Percentiles rank a stretch among this genome's conserved stretches.
Evolutionary conservation across 1,140 invertebrate genomes (phyloP).

Genomic region (Ylistrum balloti): DNA sequence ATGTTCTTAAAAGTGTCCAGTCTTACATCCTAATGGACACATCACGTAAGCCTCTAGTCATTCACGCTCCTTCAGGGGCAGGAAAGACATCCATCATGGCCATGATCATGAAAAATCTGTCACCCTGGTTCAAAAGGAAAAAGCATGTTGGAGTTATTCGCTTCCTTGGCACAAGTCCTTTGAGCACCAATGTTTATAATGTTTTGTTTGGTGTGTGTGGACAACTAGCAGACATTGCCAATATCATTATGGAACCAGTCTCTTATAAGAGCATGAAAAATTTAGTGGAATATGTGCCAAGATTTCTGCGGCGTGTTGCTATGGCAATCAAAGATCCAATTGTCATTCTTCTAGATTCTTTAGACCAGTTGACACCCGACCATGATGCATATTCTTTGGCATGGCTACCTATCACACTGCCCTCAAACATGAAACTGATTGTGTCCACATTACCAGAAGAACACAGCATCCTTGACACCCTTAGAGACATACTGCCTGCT

Average conservation of each 20-base stretch:
- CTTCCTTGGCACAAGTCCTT: conserved; percentile 71
- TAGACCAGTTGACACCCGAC: conserved; percentile 73
- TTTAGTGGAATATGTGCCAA: conserved; percentile 60
- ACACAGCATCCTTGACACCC: conserved; percentile 66
- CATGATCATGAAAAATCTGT: conserved; percentile 62
- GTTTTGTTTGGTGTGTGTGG: conserved; percentile 65
- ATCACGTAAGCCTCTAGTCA: conserved; percentile 67
- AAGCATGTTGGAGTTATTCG: conserved; percentile 63
- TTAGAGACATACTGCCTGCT: conserved; percentile 54
- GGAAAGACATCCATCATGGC: conserved; percentile 75
- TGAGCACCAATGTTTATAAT: conserved; percentile 66
- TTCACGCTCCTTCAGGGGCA: conserved; percentile 70
- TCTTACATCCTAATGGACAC: conserved; percentile 56
- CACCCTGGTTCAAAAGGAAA: conserved; percentile 64
- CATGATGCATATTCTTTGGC: conserved; percentile 68
- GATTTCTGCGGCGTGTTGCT: conserved; percentile 54
- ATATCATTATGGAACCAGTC: conserved; percentile 63
- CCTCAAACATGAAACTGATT: conserved; percentile 85
- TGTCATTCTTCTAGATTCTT: conserved; percentile 77
- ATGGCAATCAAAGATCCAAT: conserved; percentile 56
- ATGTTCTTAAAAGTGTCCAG: conserved; percentile 56
- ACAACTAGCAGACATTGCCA: conserved; percentile 64
- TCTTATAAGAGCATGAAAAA: conserved; percentile 62
- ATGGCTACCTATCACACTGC: conserved; percentile 75
- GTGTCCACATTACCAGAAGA: conserved; percentile 83